Evolutionary conservation across 1,140 invertebrate species (phyloP).

Genomic region (Reticulitermes speratus): DNA sequence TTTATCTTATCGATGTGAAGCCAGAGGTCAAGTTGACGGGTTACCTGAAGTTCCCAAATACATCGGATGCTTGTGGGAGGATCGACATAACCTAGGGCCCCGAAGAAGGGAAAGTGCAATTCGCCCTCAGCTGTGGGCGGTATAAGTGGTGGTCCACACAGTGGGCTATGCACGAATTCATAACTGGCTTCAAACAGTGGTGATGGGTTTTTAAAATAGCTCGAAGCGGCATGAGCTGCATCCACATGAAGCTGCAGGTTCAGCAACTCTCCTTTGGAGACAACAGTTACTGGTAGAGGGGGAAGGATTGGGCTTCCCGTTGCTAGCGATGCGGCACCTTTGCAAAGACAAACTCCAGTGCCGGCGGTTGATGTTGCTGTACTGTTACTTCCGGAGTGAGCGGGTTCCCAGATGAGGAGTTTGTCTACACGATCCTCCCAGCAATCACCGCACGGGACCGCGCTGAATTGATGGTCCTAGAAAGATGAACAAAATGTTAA

Average conservation of each 20-base stretch:
- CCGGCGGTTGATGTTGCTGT: constrained; percentile 39
- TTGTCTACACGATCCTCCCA: constrained; percentile 81
- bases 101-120: constrained; percentile 80
- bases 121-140: constrained; percentile 77
- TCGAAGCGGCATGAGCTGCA: constrained; percentile 74
- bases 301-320: not conserved
- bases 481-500: constrained; percentile 37
- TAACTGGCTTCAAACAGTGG: constrained; percentile 81
- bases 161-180: constrained; percentile 82
- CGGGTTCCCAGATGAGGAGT: constrained; percentile 49
- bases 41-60: constrained; percentile 83
- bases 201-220: constrained; percentile 80
- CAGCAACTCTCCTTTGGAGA: constrained; percentile 57
- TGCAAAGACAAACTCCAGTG: constrained; percentile 40
- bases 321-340: constrained; percentile 26
- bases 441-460: constrained; percentile 75
- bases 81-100: constrained; percentile 73
- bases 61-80: constrained; percentile 76
- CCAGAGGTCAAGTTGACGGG: constrained; percentile 77
- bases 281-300: constrained; percentile 34
- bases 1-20: constrained; percentile 83
- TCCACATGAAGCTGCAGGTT: constrained; percentile 79
- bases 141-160: constrained; percentile 79
- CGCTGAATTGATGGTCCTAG: constrained; percentile 72
- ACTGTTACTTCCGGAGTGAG: constrained; percentile 46